These are phyloP conservation scores for Lypha dubia DNA, from an alignment of 2,888 invertebrate genomes.

Conservation along the genomic window DNA sequence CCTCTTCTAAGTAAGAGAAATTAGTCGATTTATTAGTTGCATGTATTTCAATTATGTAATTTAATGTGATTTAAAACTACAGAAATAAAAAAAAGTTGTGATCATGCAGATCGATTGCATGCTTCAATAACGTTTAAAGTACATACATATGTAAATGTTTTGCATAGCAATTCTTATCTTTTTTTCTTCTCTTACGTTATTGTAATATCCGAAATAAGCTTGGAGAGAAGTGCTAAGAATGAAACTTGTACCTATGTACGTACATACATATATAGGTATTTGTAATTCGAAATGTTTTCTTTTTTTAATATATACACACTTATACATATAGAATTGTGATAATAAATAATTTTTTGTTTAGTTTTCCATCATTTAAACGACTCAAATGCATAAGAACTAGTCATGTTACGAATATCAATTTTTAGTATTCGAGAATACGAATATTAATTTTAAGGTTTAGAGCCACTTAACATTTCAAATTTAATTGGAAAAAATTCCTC, in stretches of 20 bases:
- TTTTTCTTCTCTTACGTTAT: background rate
- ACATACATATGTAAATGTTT: background rate
- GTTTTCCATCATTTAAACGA: no score
- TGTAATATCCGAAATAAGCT: background rate
- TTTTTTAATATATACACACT: no score
- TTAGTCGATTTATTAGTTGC: constrained; percentile 47
- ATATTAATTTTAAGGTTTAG: no score
- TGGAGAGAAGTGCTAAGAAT: background rate
- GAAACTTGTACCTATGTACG: background rate
- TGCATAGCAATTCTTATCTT: background rate
- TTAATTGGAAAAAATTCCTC: no score
- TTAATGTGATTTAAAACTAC: constrained; percentile 4
- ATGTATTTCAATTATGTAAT: constrained; percentile 48
- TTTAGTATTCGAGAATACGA: no score
- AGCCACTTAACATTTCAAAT: no score
- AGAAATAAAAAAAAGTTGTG: constrained; percentile 5
- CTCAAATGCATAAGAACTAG: no score
- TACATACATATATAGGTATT: background rate
- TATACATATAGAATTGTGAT: no score
- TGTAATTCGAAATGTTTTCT: no score
- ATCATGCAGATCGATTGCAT: constrained; percentile 51
- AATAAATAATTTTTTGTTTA: no score
- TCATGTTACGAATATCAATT: no score
- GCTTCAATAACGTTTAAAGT: constrained; percentile 1
- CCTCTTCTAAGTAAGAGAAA: constrained; percentile 23